Conservation (phyloP, 2,797 vertebrate species). For the Sebastiscus albofasciatus region DNA sequence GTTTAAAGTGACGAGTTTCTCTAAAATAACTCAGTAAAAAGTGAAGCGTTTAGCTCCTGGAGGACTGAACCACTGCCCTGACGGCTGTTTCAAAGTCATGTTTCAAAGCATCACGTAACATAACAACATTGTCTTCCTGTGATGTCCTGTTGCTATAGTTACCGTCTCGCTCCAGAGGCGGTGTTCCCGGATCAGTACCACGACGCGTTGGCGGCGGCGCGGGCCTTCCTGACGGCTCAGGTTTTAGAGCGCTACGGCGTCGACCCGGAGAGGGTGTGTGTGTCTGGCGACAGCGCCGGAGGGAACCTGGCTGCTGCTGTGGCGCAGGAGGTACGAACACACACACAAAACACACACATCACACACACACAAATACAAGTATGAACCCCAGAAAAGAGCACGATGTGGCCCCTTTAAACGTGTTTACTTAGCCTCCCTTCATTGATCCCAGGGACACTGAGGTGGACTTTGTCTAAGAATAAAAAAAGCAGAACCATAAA, state of each 20-base stretch:
- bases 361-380: background rate
- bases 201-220: constrained; percentile 87
- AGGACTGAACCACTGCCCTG: no score
- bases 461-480: no score
- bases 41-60: no score
- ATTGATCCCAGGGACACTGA: no score
- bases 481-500: no score
- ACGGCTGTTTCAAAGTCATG: background rate
- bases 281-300: constrained; percentile 96
- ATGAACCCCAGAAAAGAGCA: no score
- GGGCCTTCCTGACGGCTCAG: constrained; percentile 85
- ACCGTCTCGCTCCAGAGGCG: constrained; percentile 90
- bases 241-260: constrained; percentile 84
- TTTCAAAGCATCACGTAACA: background rate
- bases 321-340: constrained; percentile 87
- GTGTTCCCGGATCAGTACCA: constrained; percentile 91
- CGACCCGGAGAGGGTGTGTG: constrained; percentile 86
- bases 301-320: constrained; percentile 94
- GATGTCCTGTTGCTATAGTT: constrained; percentile 77
- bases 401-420: no score
- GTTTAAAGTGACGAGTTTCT: background rate
- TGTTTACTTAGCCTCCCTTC: no score
- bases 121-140: background rate
- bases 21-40: background rate
- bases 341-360: background rate